Evolutionary conservation across 2,797 vertebrate genomes (phyloP), one percentile per base, ranked within the genome.

Genomic region (Falco concolor): DNA sequence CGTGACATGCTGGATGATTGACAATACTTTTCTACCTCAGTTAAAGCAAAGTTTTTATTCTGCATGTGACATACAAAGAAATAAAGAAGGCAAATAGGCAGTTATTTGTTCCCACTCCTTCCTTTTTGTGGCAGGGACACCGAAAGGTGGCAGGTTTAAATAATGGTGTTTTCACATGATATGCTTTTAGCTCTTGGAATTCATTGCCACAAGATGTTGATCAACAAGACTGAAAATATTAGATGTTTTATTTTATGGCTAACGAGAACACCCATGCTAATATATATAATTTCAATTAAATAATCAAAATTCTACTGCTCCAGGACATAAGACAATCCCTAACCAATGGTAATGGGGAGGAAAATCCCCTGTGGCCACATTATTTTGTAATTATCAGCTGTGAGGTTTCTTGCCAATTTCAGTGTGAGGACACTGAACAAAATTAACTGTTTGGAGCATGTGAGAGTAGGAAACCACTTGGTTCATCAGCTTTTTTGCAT

Each of bases 271-370:
- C 87, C 90, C 74, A 30, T 67, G 86, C 63, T 94, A 79, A 94
- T 90, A 84, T 64, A 59, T 86, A 78, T 95, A 91, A 86, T 96
- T 96, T 95, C 91, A 95, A 95, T 96, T 95, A 96, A 97, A 96
- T 95, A 94, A 84, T 94, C 94, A 88, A 89, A 95, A 92, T 90
- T 72, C 89, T 89, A 53, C 64, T 52, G 93, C 94, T 96, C 72
- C 80, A 87, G 93, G 91, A 95, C 90, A 93, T 80, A 76, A 89
- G 80, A 69, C 8, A 11, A 70, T 79, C 80, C 68, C 77, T 74
- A 81, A 70, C 85, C 84, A 90, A 40, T 77, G 64, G 74, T 64
- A 45, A 38, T 64, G 53, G 63, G 63, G 53, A 87, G 38, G 84
- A 53, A 94, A 52, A 76, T 95, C 94, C 91, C 79, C 77, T 64